Evolutionary conservation across 1,140 invertebrate species (phyloP).

Genomic region (Chironomus tepperi): DNA sequence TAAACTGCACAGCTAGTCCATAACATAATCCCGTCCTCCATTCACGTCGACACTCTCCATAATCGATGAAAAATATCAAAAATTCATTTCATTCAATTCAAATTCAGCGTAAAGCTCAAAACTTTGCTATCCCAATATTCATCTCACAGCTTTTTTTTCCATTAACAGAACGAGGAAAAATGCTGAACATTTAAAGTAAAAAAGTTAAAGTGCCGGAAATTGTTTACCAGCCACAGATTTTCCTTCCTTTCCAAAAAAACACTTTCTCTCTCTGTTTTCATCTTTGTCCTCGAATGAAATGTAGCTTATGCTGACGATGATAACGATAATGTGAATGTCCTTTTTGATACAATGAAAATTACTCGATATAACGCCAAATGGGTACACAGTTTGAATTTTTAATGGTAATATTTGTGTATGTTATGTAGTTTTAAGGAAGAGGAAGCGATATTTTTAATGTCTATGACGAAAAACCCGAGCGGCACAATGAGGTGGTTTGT

Average conservation of each 20-base stretch:
- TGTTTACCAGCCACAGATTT: constrained; percentile 6
- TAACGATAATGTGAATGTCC: constrained; percentile 7
- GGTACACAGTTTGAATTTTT: neutral
- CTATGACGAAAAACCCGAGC: too few species aligned
- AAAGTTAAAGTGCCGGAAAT: constrained; percentile 12
- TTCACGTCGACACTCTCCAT: neutral
- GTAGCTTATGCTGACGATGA: neutral
- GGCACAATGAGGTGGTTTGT: too few species aligned
- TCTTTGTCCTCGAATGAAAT: neutral
- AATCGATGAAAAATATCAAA: neutral
- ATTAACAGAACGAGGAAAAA: neutral
- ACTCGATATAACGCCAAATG: neutral
- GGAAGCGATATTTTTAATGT: too few species aligned
- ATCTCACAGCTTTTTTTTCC: neutral
- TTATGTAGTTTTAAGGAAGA: neutral
- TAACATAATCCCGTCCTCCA: too few species aligned
- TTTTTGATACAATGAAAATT: neutral
- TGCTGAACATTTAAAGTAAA: neutral
- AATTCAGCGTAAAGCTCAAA: neutral
- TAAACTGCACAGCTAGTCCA: too few species aligned
- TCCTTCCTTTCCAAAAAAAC: neutral
- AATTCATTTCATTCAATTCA: neutral
- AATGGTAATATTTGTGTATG: neutral
- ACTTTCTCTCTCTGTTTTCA: neutral
- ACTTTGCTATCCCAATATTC: neutral